These are phyloP conservation scores for Pelodytes ibericus DNA, from an alignment of 2,797 vertebrate genomes.

Conservation along the genomic window DNA sequence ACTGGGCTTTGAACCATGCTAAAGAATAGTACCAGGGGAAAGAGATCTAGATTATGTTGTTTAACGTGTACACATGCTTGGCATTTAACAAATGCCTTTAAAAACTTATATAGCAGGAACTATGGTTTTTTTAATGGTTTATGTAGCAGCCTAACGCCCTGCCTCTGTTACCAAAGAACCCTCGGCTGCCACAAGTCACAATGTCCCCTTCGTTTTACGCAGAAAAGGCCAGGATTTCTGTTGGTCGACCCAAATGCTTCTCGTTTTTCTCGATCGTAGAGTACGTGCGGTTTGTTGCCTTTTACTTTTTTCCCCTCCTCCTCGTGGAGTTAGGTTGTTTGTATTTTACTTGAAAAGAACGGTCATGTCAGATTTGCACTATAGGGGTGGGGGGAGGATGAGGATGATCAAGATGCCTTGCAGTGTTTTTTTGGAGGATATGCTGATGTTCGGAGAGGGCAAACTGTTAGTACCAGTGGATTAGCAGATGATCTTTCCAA, in stretches of 20 bases:
- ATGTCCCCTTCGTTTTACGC: constrained; percentile 60
- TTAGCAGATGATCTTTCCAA: neutral
- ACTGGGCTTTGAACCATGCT: constrained; percentile 80
- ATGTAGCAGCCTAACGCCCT: constrained; percentile 77
- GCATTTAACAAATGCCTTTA: constrained; percentile 74
- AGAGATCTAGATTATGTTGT: constrained; percentile 59
- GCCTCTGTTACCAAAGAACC: constrained; percentile 95
- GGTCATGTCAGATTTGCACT: constrained; percentile 89
- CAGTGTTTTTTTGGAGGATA: constrained; percentile 45
- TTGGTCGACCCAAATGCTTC: constrained; percentile 69
- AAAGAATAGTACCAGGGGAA: constrained; percentile 64
- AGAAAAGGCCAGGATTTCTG: constrained; percentile 69
- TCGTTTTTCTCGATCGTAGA: constrained; percentile 70
- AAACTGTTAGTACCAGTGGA: constrained; percentile 72
- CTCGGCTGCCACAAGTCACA: constrained; percentile 72
- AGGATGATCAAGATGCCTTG: constrained; percentile 70
- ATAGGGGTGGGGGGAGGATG: no score
- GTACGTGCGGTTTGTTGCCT: constrained; percentile 59
- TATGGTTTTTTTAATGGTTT: constrained; percentile 61
- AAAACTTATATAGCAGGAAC: constrained; percentile 70
- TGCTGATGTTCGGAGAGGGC: no score
- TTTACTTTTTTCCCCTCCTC: constrained; percentile 58
- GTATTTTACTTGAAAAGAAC: constrained; percentile 81
- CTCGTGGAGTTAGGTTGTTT: constrained; percentile 72
- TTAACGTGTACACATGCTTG: constrained; percentile 76